These are phyloP conservation scores for Muraenolepis orangiensis DNA, from an alignment of 2,797 vertebrate genomes.

Conservation along the genomic window DNA sequence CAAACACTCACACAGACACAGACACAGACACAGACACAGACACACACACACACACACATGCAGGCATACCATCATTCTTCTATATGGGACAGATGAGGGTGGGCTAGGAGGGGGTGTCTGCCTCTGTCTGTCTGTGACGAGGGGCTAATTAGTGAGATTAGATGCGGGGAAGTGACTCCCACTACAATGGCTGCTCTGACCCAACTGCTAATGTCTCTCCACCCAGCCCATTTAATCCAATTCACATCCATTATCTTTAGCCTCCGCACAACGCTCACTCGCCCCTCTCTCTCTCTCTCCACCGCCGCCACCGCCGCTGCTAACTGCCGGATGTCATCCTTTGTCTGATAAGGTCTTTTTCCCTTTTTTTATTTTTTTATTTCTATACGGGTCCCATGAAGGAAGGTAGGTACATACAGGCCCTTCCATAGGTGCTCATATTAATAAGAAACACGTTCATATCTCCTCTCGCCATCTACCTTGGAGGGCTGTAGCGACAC, in stretches of 20 bases:
- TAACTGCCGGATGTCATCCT: conserved; percentile 51
- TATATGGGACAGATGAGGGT: conserved; percentile 29
- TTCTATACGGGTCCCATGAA: not conserved
- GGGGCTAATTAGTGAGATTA: conserved; percentile 73
- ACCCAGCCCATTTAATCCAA: conserved; percentile 68
- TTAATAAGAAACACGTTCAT: not conserved
- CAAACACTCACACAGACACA: too few species aligned
- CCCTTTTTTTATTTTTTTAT: conserved; percentile 7
- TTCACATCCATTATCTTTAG: conserved; percentile 64
- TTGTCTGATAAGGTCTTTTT: conserved; percentile 26
- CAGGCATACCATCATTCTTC: conserved; percentile 15
- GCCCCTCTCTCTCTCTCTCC: too few species aligned
- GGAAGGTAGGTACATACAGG: not conserved
- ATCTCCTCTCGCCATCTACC: not conserved
- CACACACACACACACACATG: too few species aligned
- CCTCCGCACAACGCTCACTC: conserved; percentile 24
- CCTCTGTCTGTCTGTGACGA: conserved; percentile 54
- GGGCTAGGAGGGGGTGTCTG: conserved; percentile 31
- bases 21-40: too few species aligned
- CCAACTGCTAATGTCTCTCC: conserved; percentile 67
- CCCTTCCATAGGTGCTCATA: not conserved
- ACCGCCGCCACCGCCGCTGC: too few species aligned
- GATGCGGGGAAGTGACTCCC: conserved; percentile 63
- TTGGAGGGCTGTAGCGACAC: not conserved
- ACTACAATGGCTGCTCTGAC: conserved; percentile 66